phyloP scores from a whole-genome alignment of 2,888 invertebrate genomes.

The Agriopis leucophaearia region DNA sequence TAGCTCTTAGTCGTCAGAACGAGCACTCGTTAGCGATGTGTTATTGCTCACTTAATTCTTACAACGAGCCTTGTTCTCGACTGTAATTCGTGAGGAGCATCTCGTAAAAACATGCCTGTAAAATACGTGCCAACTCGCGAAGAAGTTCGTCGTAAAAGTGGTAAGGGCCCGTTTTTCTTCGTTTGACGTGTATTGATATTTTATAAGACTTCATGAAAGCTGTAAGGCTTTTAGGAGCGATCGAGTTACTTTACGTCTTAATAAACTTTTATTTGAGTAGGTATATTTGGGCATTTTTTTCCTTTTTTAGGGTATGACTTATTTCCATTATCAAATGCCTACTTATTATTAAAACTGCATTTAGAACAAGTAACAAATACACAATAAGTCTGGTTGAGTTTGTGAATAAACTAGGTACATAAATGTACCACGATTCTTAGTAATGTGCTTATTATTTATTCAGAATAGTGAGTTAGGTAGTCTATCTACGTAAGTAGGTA shows the following conservation, averaged over 20 bases:
- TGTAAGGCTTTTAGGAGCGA: constrained; percentile 27
- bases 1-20: constrained; percentile 54
- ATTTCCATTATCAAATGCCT: background rate
- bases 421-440: background rate
- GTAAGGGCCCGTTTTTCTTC: constrained; percentile 28
- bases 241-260: constrained; percentile 27
- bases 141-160: constrained; percentile 36
- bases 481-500: background rate
- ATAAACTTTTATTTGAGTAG: constrained; percentile 20
- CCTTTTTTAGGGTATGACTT: background rate
- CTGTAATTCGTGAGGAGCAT: constrained; percentile 57
- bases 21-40: constrained; percentile 66
- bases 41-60: constrained; percentile 69
- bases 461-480: background rate
- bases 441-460: background rate
- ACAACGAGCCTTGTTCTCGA: constrained; percentile 57
- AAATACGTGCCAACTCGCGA: constrained; percentile 49
- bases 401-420: background rate
- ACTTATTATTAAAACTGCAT: background rate
- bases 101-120: constrained; percentile 50
- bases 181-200: constrained; percentile 34
- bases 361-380: background rate
- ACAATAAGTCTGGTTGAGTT: background rate
- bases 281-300: background rate
- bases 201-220: constrained; percentile 31